Percentiles rank a stretch among this genome's conserved stretches.
These are phyloP conservation scores for Epinephelus lanceolatus DNA, from an alignment of 2,113 vertebrate genomes.

Conservation along the genomic window DNA sequence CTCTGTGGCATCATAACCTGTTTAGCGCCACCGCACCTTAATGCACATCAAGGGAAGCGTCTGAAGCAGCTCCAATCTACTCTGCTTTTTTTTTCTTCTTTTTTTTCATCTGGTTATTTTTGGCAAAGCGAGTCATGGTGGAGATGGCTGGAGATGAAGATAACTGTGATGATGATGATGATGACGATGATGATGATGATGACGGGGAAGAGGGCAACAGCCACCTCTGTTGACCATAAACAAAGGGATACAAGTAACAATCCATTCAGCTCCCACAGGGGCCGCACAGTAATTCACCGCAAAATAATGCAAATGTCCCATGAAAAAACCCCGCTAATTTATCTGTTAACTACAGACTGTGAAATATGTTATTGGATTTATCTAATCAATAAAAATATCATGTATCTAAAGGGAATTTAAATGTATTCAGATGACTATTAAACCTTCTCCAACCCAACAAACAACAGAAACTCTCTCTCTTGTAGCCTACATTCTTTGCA, in stretches of 20 bases:
- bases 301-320: neutral
- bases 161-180: constrained; percentile 19
- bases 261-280: neutral
- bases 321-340: neutral
- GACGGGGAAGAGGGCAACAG: neutral
- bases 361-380: neutral
- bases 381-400: neutral
- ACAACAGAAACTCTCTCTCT: neutral
- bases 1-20: neutral
- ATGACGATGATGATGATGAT: constrained; percentile 27
- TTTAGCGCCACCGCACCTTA: neutral
- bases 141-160: constrained; percentile 13
- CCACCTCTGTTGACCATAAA: constrained; percentile 7
- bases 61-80: neutral
- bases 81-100: neutral
- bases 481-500: neutral
- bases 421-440: neutral
- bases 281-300: neutral
- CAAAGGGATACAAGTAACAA: constrained; percentile 27
- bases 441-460: neutral
- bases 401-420: neutral
- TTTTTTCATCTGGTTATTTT: constrained; percentile 1
- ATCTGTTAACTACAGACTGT: neutral
- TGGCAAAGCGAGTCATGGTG: constrained; percentile 8
- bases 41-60: neutral